Conservation (phyloP, 2,888 invertebrate genomes). For the Ornithoptera alexandrae region DNA sequence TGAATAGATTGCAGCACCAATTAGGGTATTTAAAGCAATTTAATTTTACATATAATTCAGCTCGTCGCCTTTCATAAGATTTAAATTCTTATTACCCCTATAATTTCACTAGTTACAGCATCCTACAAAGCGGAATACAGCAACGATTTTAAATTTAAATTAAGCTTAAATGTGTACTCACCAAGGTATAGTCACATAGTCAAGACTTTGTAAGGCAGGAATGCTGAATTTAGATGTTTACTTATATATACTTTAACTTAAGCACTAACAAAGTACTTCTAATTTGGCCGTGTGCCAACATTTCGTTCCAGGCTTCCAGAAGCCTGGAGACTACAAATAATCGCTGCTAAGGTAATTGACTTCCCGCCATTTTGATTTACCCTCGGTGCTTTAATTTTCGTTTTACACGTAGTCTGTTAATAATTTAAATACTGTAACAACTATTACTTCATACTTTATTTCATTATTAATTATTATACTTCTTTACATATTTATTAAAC, state of each 20-base stretch:
- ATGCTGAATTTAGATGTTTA: slow-evolving; percentile 1
- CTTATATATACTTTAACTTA: background rate
- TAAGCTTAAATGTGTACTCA: no score
- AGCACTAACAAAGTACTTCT: slow-evolving; percentile 13
- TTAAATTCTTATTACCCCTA: no score
- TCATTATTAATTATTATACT: no score
- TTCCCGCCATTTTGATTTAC: background rate
- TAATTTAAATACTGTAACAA: background rate
- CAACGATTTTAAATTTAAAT: no score
- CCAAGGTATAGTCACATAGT: no score
- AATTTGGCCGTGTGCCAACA: slow-evolving; percentile 22
- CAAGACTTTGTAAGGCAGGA: background rate
- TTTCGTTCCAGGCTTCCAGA: slow-evolving; percentile 7
- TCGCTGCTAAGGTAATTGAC: slow-evolving; percentile 11
- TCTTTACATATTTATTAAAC: no score
- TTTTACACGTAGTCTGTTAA: background rate
- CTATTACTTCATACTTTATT: background rate
- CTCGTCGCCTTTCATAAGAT: no score
- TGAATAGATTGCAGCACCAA: no score
- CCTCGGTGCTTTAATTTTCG: background rate
- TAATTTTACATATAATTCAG: no score
- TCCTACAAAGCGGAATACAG: no score
- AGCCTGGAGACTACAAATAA: slow-evolving; percentile 17
- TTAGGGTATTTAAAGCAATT: no score
- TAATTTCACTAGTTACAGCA: no score